A percentile compares a stretch with the other conserved stretches of the same genome.
Evolutionary conservation across 2,888 invertebrate species (phyloP).

Genomic region (Noctua comes): DNA sequence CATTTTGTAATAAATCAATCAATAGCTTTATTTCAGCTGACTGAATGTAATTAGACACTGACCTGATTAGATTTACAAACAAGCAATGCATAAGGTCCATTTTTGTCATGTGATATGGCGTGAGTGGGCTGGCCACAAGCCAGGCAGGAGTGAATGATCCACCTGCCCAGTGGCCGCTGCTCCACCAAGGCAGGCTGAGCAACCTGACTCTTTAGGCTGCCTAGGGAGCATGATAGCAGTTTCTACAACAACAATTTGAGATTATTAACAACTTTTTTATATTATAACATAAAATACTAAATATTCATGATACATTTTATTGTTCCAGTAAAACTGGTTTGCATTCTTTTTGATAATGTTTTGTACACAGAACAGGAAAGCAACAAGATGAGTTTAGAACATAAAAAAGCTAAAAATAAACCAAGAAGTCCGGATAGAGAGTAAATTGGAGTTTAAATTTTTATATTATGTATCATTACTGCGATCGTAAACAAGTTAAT

Average conservation of each 20-base stretch:
- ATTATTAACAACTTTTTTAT: slow-evolving; percentile 21
- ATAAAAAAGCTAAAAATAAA: slow-evolving; percentile 32
- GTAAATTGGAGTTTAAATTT: background rate
- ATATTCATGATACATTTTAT: slow-evolving; percentile 44
- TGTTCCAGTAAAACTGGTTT: slow-evolving; percentile 50
- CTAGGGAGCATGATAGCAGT: slow-evolving; percentile 86
- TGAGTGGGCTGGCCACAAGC: slow-evolving; percentile 92
- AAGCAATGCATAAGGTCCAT: slow-evolving; percentile 84
- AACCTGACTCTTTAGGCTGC: slow-evolving; percentile 88
- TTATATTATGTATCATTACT: slow-evolving; percentile 33
- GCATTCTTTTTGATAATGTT: slow-evolving; percentile 43
- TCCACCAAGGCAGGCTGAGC: slow-evolving; percentile 91
- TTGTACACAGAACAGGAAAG: slow-evolving; percentile 45
- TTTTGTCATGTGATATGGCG: slow-evolving; percentile 90
- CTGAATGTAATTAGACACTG: slow-evolving; percentile 69
- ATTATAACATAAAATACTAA: slow-evolving; percentile 7
- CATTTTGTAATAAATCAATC: slow-evolving; percentile 24
- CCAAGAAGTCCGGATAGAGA: background rate
- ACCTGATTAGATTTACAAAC: slow-evolving; percentile 91
- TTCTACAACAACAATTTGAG: slow-evolving; percentile 80
- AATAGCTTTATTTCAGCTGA: slow-evolving; percentile 36
- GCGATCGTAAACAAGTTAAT: slow-evolving; percentile 66
- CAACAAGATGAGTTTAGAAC: slow-evolving; percentile 24
- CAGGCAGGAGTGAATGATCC: slow-evolving; percentile 91
- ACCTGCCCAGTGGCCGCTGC: slow-evolving; percentile 89